Evolutionary conservation across 1,140 invertebrate genomes (phyloP), one percentile per base, ranked within the genome.

Genomic region (Meloidogyne exigua): DNA sequence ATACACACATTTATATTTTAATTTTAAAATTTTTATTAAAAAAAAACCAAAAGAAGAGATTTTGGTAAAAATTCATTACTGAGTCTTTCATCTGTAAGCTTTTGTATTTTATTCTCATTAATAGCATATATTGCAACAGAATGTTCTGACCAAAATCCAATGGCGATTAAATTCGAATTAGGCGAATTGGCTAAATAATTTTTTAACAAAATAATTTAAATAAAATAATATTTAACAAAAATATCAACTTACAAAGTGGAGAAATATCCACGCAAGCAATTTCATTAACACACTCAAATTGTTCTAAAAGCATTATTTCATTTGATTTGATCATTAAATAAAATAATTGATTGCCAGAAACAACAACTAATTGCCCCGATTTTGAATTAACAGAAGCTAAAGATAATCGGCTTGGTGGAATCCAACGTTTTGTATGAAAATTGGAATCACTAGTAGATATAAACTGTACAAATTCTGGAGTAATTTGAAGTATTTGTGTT

Each of bases 101-200:
- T 32, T 84, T 88, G 87, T 15, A 89, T 39, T 67, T 77, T 68
- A 77, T 28, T 92, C 92, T 75, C 93, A 90, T 95, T 94, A 67
- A 98, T 84, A 5, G 90, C 90, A 13, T 96, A 89, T 57, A 97
- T 91, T 23, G 93, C 89, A 26, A 94, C 93, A 0, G 95, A 96
- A 80, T 98, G 96, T 84, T 98, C 95, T 12, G 94, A 96, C 96
- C 96, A 99, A 23, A 98, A 89, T 0, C 96, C 96, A 49, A 98
- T 93, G 23, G 94, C 94, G 49, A 94, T 92, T 15, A 96, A 89
- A 49, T 92, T 91, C 0, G 93, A 91, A 71, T 91, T 91, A 0
- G 85, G 90, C 1, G 88, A 85, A 28, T 89, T 90, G 23, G 91
- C 90, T 72, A 86, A 76, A 39, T 32, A 32, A 32, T 32, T 32